These are phyloP conservation scores for Ictidomys tridecemlineatus DNA, from an alignment of 2,113 vertebrate species.

Conservation along the genomic window DNA sequence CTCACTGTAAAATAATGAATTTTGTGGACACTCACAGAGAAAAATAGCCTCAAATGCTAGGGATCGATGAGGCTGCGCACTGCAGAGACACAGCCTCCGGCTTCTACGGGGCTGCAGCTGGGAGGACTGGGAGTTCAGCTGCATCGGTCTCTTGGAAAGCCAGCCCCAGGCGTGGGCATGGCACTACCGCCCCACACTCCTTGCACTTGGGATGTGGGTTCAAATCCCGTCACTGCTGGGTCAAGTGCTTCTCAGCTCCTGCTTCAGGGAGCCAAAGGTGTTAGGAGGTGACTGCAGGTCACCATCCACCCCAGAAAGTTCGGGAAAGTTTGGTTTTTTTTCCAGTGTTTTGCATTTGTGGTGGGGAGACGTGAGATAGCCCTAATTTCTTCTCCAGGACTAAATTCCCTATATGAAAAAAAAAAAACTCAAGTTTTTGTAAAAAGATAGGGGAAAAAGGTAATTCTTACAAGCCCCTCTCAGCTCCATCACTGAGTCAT, in stretches of 20 bases:
- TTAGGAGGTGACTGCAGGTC: background rate
- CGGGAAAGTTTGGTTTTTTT: background rate
- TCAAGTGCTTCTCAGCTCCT: background rate
- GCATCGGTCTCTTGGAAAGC: background rate
- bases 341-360: rapidly evolving
- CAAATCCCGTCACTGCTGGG: background rate
- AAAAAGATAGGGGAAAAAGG: background rate
- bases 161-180: background rate
- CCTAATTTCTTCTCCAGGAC: conserved; percentile 2
- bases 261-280: background rate
- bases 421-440: background rate
- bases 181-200: background rate
- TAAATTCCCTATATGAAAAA: conserved; percentile 9
- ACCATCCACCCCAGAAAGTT: background rate
- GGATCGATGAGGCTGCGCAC: conserved; percentile 41
- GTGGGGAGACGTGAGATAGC: background rate
- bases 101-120: background rate
- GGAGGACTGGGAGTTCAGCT: background rate
- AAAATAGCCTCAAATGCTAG: conserved; percentile 32
- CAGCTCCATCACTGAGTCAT: background rate
- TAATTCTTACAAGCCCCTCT: background rate
- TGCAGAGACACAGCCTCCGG: background rate
- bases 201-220: background rate
- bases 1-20: conserved; percentile 64
- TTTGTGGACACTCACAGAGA: conserved; percentile 37